Evolutionary conservation across 2,888 invertebrate species (phyloP), one percentile per base, ranked within the genome.

Genomic region (Oscheius myriophilus): DNA sequence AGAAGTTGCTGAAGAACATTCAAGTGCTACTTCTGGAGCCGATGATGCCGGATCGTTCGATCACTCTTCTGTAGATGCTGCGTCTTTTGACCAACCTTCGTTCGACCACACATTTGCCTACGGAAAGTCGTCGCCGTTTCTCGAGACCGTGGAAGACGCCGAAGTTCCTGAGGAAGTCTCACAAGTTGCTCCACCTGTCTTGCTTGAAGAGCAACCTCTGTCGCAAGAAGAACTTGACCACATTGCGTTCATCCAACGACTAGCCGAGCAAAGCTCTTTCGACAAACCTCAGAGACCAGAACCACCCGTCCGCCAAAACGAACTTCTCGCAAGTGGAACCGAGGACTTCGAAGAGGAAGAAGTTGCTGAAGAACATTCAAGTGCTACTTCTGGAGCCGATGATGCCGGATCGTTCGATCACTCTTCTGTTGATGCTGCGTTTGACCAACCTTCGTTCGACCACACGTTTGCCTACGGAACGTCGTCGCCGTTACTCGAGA

Each of bases 241-340:
- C 61, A 79, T 76, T 54, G 75, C 71, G 11, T 41, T 45, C 23
- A 75, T 80, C 45, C 68, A 74, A 49, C n/a, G 67, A 33, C 62
- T 77, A 57, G 72, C 77, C 1, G 70, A 68, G 4, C 53, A 68
- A 18, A 52, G 59, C 39, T 63, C 67, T 6, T 58, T 67, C 51
- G 67, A 67, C 46, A 54, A 46, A 18, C 1, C 46, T 43, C 21
- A 33, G 26, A 16, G 6, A 21, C 55, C 57, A 26, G 43, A 51
- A 33, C 49, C 43, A 16, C 11, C 67, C 61, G 33, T 46, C n/a
- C n/a, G n/a, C n/a, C n/a, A n/a, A n/a, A n/a, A n/a, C n/a, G n/a
- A n/a, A n/a, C n/a, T n/a, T n/a, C n/a, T n/a, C n/a, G n/a, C n/a
- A n/a, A n/a, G n/a, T n/a, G n/a, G n/a, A n/a, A n/a, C n/a, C n/a